These are phyloP conservation scores for Anthophora plumipes DNA, from an alignment of 2,888 invertebrate species.

Conservation along the genomic window DNA sequence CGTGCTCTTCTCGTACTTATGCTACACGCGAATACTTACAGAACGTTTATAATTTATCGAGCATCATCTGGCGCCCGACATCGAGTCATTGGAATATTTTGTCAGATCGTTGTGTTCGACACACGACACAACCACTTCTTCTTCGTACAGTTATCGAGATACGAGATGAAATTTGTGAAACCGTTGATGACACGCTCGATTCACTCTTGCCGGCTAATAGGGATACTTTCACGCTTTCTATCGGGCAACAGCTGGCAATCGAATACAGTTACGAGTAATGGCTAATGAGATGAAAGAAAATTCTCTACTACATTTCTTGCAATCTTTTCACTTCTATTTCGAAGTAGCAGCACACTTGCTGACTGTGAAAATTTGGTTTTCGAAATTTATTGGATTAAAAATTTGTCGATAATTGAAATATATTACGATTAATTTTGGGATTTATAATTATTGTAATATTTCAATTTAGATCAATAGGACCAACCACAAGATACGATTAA, in stretches of 20 bases:
- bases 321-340: too few species aligned
- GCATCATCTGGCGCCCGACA: neutral
- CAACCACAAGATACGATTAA: too few species aligned
- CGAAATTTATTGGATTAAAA: too few species aligned
- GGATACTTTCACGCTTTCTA: neutral
- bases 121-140: neutral
- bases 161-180: conserved; percentile 9
- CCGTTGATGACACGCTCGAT: neutral
- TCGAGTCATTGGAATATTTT: conserved; percentile 8
- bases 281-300: neutral
- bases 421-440: too few species aligned
- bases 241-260: neutral
- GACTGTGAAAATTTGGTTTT: too few species aligned
- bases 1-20: conserved; percentile 23
- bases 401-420: too few species aligned
- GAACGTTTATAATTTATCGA: conserved; percentile 31
- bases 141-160: neutral
- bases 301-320: too few species aligned
- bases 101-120: neutral
- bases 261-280: neutral
- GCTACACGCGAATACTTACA: neutral
- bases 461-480: too few species aligned
- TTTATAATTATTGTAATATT: too few species aligned
- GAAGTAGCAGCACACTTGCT: too few species aligned
- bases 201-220: too few species aligned